phyloP scores from a whole-genome alignment of 92 coral and sea anemone genomes.

The Palythoa grandiflora region DNA sequence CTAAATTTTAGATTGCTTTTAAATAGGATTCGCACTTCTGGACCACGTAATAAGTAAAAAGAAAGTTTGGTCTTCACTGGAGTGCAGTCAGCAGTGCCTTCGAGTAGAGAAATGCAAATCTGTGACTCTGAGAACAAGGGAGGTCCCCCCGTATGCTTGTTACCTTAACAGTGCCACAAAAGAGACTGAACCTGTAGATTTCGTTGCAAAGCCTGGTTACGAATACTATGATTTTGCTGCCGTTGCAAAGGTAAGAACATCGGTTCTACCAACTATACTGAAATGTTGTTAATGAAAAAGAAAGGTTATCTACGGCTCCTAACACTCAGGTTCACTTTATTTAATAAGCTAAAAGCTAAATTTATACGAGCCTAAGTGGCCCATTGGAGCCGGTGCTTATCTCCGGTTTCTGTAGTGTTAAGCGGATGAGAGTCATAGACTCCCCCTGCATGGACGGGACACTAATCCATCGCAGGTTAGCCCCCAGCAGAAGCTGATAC shows the following conservation, averaged over 20 bases:
- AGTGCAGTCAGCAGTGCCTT: conserved; percentile 33
- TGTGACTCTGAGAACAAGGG: conserved; percentile 27
- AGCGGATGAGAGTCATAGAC: no score
- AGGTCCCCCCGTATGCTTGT: conserved; percentile 24
- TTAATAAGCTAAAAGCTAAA: no score
- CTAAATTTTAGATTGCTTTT: no score
- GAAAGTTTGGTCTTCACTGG: conserved; percentile 32
- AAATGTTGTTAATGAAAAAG: no score
- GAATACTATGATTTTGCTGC: conserved; percentile 40
- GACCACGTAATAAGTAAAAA: conserved; percentile 35
- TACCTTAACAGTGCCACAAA: conserved; percentile 33
- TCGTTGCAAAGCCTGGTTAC: conserved; percentile 31
- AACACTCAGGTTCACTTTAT: no score
- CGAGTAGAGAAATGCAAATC: conserved; percentile 5
- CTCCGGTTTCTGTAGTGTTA: no score
- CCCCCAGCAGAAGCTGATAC: no score
- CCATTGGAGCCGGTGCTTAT: no score
- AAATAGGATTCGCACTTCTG: conserved; percentile 30
- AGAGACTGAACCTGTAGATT: conserved; percentile 33
- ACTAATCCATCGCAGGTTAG: no score
- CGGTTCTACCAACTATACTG: not conserved
- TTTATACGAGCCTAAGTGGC: no score
- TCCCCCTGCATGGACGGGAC: no score
- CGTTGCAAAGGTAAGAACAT: conserved; percentile 14
- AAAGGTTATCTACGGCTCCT: no score